Base-by-base conservation (phyloP, 2,888 invertebrate species). In the Eupsilia transversa region DNA sequence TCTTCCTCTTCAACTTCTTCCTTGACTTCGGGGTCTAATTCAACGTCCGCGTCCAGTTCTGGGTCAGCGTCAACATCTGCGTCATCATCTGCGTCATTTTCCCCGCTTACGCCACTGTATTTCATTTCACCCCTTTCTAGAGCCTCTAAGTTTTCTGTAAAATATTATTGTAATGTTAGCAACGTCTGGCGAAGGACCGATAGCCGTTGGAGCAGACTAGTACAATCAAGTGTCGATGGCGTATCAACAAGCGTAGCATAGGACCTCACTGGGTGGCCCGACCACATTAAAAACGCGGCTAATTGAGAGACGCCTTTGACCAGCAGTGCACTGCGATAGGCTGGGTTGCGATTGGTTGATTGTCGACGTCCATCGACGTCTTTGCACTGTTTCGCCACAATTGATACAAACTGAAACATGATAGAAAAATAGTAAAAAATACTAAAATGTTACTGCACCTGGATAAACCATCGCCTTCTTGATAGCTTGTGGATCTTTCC, bases 381-480 rank as follows among this genome's bases (percentile, higher is more conserved):
- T 72, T 5, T 70, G 5, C n/a, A 20, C n/a, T 20, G 14, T 70
- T 38, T 49, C 10, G 23, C 27, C 14, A 46, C 35, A 17, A 9
- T 27, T 23, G 33, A 27, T 9, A n/a, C 14, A 46, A 27, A 54
- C 14, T 30, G 23, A n/a, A 30, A 27, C 27, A 35, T 17, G 2
- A 27, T 60, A 52, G 0, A 20, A 61, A 49, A n/a, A 23, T 3
- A 12, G 10, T 23, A 68, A 43, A n/a, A 49, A 1, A 43, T n/a
- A 60, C 30, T 12, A 33, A 41, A 57, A 41, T 20, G 20, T 3
- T 33, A 30, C 17, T 20, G 2, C 82, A 98, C 98, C 98, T 90
- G 99, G 99, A 96, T 98, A 98, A 56, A 99, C 98, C 99, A 99
- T 99, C 5, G 99, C 99, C 89, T 98, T 98, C 87, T 98, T 98